These are phyloP conservation scores for Nomada hirtipes DNA, from an alignment of 2,888 invertebrate species.

Conservation along the genomic window DNA sequence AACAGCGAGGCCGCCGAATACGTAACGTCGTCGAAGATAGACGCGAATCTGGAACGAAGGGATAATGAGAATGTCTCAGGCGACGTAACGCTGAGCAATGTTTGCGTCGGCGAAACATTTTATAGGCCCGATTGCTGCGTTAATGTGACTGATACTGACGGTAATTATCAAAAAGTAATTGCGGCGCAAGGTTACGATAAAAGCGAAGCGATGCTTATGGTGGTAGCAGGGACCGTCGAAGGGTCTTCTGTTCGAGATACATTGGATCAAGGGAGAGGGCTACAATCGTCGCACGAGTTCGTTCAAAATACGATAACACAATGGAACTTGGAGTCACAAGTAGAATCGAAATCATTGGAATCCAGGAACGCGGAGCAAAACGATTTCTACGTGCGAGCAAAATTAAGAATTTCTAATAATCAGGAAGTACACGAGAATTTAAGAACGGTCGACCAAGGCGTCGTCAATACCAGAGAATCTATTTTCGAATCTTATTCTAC, in stretches of 20 bases:
- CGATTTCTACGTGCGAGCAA: conserved; percentile 48
- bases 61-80: conserved; percentile 12
- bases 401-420: conserved; percentile 61
- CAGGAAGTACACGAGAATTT: conserved; percentile 41
- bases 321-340: conserved; percentile 33
- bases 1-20: conserved; percentile 44
- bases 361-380: conserved; percentile 40
- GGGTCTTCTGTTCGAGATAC: conserved; percentile 1
- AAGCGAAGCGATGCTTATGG: conserved; percentile 16
- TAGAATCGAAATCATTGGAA: conserved; percentile 41
- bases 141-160: conserved; percentile 9
- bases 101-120: conserved; percentile 16
- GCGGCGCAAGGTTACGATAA: conserved; percentile 11
- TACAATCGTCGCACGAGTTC: background rate
- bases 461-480: conserved; percentile 58
- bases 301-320: conserved; percentile 26
- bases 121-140: conserved; percentile 11
- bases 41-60: conserved; percentile 16
- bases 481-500: conserved; percentile 62
- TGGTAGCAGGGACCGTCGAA: conserved; percentile 3
- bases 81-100: conserved; percentile 21
- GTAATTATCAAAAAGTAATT: conserved; percentile 18
- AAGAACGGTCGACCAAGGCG: conserved; percentile 36
- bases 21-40: conserved; percentile 33
- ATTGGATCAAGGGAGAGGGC: conserved; percentile 20